These are phyloP conservation scores for Chrysaora quinquecirrha DNA, from an alignment of 30 jellyfish, hydroid and myxozoan genomes.

Conservation along the genomic window DNA sequence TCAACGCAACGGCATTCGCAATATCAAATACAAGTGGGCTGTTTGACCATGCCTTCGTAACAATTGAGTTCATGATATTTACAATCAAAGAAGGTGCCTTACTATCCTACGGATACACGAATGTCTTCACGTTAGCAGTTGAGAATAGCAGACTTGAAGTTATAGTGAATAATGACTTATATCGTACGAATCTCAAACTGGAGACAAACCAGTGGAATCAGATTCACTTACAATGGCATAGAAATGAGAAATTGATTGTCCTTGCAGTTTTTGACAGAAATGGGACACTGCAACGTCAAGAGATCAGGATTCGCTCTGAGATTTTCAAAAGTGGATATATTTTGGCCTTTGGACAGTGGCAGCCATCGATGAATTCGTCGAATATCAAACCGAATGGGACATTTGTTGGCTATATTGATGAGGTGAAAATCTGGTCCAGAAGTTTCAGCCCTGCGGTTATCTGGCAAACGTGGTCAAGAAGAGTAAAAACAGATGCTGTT, in stretches of 20 bases:
- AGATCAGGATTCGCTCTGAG: conserved; percentile 11
- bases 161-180: conserved; percentile 12
- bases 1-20: conserved; percentile 43
- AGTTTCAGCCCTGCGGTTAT: conserved; percentile 56
- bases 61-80: conserved; percentile 47
- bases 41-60: conserved; percentile 3
- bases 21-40: conserved; percentile 18
- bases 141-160: conserved; percentile 7
- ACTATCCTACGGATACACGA: conserved; percentile 47
- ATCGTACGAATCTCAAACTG: conserved; percentile 20
- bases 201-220: conserved; percentile 40
- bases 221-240: conserved; percentile 47
- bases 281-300: conserved; percentile 41
- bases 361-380: conserved; percentile 56
- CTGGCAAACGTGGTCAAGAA: conserved; percentile 65
- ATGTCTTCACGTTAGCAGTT: conserved; percentile 27
- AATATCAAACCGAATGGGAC: conserved; percentile 44
- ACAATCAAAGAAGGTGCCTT: conserved; percentile 36
- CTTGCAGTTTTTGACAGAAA: conserved; percentile 33
- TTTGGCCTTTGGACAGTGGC: conserved; percentile 62
- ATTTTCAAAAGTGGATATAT: conserved; percentile 12
- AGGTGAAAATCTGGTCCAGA: conserved; percentile 60
- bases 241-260: conserved; percentile 3
- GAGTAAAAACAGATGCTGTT: conserved; percentile 41
- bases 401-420: conserved; percentile 54